These are phyloP conservation scores for Sebastes elongatus DNA, from an alignment of 2,797 vertebrate genomes.

Conservation along the genomic window DNA sequence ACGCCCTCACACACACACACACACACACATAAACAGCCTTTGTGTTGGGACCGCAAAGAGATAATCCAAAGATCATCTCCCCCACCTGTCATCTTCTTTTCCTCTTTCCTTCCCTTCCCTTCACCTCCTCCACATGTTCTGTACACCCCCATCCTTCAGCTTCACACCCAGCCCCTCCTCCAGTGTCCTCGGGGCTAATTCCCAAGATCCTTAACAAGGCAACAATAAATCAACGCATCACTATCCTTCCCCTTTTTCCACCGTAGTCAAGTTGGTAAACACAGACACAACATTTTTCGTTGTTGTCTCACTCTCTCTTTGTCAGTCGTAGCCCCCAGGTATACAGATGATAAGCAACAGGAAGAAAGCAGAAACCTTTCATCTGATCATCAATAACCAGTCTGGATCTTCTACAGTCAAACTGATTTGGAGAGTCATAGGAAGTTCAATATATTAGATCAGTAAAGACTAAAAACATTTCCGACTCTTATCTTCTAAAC, in stretches of 20 bases:
- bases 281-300: neutral
- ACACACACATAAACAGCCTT: slow-evolving; percentile 16
- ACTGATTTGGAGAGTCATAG: neutral
- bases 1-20: neutral
- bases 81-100: slow-evolving; percentile 36
- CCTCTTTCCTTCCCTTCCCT: slow-evolving; percentile 13
- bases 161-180: neutral
- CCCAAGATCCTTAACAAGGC: slow-evolving; percentile 14
- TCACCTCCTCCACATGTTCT: neutral
- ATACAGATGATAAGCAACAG: neutral
- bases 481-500: neutral
- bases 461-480: neutral
- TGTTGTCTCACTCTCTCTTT: neutral
- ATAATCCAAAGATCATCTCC: slow-evolving; percentile 51
- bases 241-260: slow-evolving; percentile 17
- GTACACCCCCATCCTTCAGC: neutral
- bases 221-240: slow-evolving; percentile 56
- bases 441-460: neutral
- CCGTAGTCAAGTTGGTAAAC: slow-evolving; percentile 4
- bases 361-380: slow-evolving; percentile 15
- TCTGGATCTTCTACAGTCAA: neutral
- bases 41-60: slow-evolving; percentile 23
- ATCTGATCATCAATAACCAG: slow-evolving; percentile 27
- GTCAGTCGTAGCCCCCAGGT: slow-evolving; percentile 17
- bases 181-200: slow-evolving; percentile 25